Base-by-base conservation (phyloP, 2,797 vertebrate species). In the Nothura maculosa region DNA sequence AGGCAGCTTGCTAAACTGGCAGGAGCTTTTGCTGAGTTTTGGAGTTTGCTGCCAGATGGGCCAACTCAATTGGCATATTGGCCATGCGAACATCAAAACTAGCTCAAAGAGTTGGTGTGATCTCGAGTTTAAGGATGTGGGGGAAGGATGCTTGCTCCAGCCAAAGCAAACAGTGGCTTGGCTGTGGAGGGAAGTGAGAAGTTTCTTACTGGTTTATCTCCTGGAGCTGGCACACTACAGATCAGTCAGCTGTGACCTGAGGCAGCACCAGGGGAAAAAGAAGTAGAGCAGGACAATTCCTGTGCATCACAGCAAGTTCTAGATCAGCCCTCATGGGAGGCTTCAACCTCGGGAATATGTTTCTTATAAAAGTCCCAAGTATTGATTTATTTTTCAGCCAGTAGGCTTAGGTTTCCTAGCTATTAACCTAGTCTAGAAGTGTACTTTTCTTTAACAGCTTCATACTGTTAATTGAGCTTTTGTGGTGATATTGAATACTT, bases 371-470 rank as follows among this genome's bases (percentile, higher is more conserved):
- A 58, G 24, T 62, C 54, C 48, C 16, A n/a, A 47, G 45, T 54
- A 36, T 50, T 78, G 52, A 34, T 36, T 78, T 54, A 40, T 73
- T 78, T 55, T 30, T 55, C 22, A 3, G 62, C 32, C 67, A 52
- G 68, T 2, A 15, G 62, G 42, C 77, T 34, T 1, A 0, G 52
- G 25, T 32, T 27, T 32, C 70, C 70, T 42, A 1, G 0, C 8
- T 34, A 52, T 55, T 52, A 19, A 55, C 70, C 62, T 3, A 0
- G 48, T 55, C 28, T 15, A 47, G 55, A 2, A 8, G 34, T 28
- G 27, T 34, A 24, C 57, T 48, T 61, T 40, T 45, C 19, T 17
- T 30, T 4, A 54, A 9, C n/a, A 19, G 36, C 20, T 5, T 24
- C 10, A 12, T 24, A 7, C 36, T 45, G 32, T 34, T 72, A 5